Conservation (phyloP, 2,888 invertebrate species). For the Leptopilina drosophilae region DNA sequence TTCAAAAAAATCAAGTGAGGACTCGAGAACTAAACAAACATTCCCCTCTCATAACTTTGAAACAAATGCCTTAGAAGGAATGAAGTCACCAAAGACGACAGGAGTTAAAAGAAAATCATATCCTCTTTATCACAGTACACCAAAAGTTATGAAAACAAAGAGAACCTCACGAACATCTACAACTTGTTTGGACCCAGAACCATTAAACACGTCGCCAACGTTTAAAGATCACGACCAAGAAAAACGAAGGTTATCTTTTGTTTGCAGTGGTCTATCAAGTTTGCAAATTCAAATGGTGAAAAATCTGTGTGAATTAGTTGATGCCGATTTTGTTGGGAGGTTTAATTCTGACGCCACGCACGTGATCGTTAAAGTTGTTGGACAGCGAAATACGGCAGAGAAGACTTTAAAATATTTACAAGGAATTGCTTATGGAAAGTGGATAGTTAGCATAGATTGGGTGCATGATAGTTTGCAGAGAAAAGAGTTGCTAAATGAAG, state of each 20-base stretch:
- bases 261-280: constrained; percentile 62
- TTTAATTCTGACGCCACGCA: constrained; percentile 65
- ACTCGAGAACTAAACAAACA: neutral
- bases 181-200: neutral
- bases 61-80: neutral
- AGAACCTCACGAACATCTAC: neutral
- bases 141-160: constrained; percentile 50
- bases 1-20: neutral
- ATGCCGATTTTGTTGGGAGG: constrained; percentile 55
- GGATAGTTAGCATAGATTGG: constrained; percentile 67
- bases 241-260: constrained; percentile 54
- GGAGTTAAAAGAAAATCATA: constrained; percentile 47
- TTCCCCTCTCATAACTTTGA: neutral
- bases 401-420: constrained; percentile 70
- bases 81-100: neutral
- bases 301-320: constrained; percentile 55
- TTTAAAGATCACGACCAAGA: neutral
- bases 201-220: neutral
- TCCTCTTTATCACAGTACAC: constrained; percentile 65
- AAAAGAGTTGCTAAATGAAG: constrained; percentile 60
- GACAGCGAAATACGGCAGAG: constrained; percentile 55
- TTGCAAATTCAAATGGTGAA: constrained; percentile 58
- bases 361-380: constrained; percentile 62
- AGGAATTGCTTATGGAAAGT: constrained; percentile 67
- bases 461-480: constrained; percentile 60